A percentile compares a stretch with the other conserved stretches of the same genome.
These are phyloP conservation scores for Drosophila erecta DNA, from an alignment of 1,140 invertebrate species.

Conservation along the genomic window DNA sequence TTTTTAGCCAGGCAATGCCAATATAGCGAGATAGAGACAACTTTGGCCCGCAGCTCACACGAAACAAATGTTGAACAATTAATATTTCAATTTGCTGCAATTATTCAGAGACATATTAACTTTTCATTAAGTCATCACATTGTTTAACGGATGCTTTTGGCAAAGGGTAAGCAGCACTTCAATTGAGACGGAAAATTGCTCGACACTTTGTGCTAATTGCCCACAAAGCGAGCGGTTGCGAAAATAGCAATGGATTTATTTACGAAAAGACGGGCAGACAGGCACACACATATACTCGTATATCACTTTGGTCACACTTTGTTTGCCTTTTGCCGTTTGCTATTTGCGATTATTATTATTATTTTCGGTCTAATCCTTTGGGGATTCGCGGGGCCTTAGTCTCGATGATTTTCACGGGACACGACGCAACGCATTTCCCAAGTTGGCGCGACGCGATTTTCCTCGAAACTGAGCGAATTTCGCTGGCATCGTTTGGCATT, in stretches of 20 bases:
- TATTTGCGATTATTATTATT: constrained; percentile 20
- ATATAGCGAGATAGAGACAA: constrained; percentile 72
- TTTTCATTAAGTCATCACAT: constrained; percentile 55
- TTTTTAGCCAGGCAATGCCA: constrained; percentile 77
- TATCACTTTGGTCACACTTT: constrained; percentile 55
- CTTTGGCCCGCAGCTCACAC: constrained; percentile 36
- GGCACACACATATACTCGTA: constrained; percentile 28
- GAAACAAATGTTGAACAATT: constrained; percentile 74
- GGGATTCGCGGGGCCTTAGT: constrained; percentile 30
- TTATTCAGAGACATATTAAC: constrained; percentile 76
- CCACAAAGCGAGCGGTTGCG: constrained; percentile 29
- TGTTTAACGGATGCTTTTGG: constrained; percentile 45
- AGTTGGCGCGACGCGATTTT: constrained; percentile 79
- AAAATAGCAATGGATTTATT: constrained; percentile 31
- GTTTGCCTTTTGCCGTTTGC: neutral
- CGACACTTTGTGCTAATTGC: constrained; percentile 72
- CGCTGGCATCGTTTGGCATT: constrained; percentile 55
- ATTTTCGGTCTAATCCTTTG: constrained; percentile 51
- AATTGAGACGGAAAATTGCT: constrained; percentile 63
- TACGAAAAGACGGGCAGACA: constrained; percentile 23
- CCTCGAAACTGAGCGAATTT: constrained; percentile 71
- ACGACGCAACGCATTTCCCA: constrained; percentile 70
- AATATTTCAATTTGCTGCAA: constrained; percentile 74
- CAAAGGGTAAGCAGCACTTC: constrained; percentile 56
- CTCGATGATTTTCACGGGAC: constrained; percentile 28